Conservation (phyloP, 1,140 invertebrate genomes). For the Paraescarpia echinospica region DNA sequence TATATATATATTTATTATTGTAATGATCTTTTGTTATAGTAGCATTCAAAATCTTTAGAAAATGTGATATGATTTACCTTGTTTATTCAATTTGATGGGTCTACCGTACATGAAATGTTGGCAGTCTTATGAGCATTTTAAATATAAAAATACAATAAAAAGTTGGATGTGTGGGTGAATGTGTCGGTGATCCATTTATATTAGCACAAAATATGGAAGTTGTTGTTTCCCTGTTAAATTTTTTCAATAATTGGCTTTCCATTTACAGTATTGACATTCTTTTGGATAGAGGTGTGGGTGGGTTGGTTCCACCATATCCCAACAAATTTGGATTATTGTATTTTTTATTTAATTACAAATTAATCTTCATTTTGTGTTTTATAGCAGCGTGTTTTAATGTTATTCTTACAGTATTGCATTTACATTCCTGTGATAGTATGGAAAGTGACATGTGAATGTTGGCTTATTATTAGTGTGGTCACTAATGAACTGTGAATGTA, state of each 20-base stretch:
- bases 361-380: background rate
- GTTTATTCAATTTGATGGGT: background rate
- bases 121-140: background rate
- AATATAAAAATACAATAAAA: no score
- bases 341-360: no score
- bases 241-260: no score
- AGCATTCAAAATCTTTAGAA: background rate
- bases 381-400: background rate
- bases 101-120: background rate
- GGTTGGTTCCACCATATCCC: no score
- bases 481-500: background rate
- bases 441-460: background rate
- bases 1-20: background rate
- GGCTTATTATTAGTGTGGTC: background rate
- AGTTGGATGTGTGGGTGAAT: no score
- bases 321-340: no score
- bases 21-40: background rate
- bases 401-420: background rate
- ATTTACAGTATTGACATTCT: no score
- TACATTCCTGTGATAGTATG: background rate
- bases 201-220: no score
- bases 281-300: no score
- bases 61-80: background rate
- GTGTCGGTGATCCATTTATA: no score
- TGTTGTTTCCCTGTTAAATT: no score